These are phyloP conservation scores for Tenrec ecaudatus DNA, from an alignment of 2,113 vertebrate genomes.

Conservation along the genomic window DNA sequence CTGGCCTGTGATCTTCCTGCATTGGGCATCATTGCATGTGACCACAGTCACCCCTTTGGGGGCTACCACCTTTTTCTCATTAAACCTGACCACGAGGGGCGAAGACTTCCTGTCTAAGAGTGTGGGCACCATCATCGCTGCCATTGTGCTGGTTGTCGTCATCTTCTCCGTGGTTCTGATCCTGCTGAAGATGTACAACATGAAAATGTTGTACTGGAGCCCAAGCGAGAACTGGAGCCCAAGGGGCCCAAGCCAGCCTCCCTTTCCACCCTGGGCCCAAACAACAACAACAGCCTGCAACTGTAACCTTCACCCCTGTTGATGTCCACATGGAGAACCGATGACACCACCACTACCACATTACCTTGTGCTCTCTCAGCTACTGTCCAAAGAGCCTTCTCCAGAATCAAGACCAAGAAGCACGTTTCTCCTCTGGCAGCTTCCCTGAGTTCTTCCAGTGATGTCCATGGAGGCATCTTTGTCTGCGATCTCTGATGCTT, in stretches of 20 bases:
- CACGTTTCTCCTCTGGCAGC: conserved; percentile 59
- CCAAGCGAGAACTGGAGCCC: conserved; percentile 88
- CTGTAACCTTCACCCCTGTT: conserved; percentile 82
- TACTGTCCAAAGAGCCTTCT: conserved; percentile 50
- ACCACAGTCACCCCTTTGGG: conserved; percentile 78
- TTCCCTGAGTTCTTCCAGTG: neutral
- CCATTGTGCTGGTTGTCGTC: conserved; percentile 93
- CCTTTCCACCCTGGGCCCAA: conserved; percentile 74
- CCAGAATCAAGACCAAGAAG: conserved; percentile 24
- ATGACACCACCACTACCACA: conserved; percentile 48
- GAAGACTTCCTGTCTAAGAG: conserved; percentile 88
- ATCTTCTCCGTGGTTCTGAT: conserved; percentile 93
- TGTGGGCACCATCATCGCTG: conserved; percentile 96
- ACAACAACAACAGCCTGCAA: conserved; percentile 72
- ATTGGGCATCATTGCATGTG: conserved; percentile 5
- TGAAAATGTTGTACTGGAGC: too few relatives aligned
- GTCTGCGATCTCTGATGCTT: neutral
- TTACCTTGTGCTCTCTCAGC: neutral
- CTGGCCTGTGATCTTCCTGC: too few relatives aligned
- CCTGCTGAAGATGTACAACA: conserved; percentile 96
- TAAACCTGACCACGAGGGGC: conserved; percentile 82
- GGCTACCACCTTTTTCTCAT: conserved; percentile 66
- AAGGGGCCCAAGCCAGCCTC: conserved; percentile 83
- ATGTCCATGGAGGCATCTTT: neutral
- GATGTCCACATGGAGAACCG: conserved; percentile 85